phyloP scores from a whole-genome alignment of 64 coral and sea anemone species.

The Acropora yongei region DNA sequence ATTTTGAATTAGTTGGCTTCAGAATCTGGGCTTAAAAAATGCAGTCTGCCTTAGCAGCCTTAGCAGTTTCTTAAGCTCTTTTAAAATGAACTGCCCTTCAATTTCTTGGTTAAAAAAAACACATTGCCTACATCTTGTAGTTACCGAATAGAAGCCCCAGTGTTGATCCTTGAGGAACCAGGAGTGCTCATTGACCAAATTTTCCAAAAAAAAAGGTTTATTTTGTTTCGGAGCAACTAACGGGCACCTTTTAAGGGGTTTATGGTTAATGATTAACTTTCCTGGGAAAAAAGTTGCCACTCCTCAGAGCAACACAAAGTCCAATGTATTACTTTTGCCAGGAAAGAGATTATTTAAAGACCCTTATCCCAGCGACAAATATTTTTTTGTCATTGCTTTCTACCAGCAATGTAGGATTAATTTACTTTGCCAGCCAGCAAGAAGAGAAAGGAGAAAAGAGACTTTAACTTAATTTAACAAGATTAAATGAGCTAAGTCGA shows the following conservation, averaged over 20 bases:
- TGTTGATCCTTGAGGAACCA: neutral
- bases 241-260: neutral
- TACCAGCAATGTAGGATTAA: too few species aligned
- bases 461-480: slow-evolving; percentile 3
- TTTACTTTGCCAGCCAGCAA: too few species aligned
- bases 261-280: neutral
- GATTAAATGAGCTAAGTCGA: neutral
- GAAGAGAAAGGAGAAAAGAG: neutral
- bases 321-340: neutral
- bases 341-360: neutral
- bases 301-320: neutral
- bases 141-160: too few species aligned
- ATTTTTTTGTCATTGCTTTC: neutral
- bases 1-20: too few species aligned
- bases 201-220: too few species aligned
- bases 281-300: slow-evolving; percentile 5
- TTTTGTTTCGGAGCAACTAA: neutral
- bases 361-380: neutral
- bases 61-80: too few species aligned
- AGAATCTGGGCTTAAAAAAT: too few species aligned
- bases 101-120: too few species aligned
- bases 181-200: neutral
- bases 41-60: too few species aligned
- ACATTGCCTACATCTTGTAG: too few species aligned
- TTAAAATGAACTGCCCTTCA: too few species aligned